Percentiles rank a stretch among this genome's conserved stretches.
These are phyloP conservation scores for Threskiornis aethiopicus DNA, from an alignment of 2,797 vertebrate genomes.

Conservation along the genomic window DNA sequence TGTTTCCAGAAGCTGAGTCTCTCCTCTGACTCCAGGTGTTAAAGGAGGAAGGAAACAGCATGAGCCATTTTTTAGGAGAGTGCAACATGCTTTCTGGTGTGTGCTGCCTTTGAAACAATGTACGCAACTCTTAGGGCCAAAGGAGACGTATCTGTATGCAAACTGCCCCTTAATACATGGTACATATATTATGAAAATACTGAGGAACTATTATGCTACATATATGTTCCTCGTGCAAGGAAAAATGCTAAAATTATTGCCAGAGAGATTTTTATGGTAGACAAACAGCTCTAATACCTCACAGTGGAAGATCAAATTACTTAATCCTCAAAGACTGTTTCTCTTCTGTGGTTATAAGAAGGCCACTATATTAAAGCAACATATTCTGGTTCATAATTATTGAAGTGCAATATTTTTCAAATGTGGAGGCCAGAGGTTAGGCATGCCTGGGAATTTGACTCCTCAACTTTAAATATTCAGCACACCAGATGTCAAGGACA, in stretches of 20 bases:
- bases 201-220: not conserved
- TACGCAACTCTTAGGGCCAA: not conserved
- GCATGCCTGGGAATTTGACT: not conserved
- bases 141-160: not conserved
- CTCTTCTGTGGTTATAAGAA: not conserved
- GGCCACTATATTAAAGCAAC: not conserved
- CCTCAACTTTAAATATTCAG: not conserved
- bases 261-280: not conserved
- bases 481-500: not conserved
- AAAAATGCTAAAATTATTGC: not conserved
- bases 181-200: not conserved
- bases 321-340: not conserved
- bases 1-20: not conserved
- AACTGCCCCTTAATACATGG: not conserved
- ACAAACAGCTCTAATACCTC: not conserved
- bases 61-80: not conserved
- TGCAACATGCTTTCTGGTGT: not conserved
- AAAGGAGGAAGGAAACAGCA: not conserved
- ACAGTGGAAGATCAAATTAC: not conserved
- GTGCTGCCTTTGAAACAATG: not conserved
- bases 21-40: not conserved
- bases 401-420: not conserved
- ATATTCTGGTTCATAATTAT: conserved; percentile 2
- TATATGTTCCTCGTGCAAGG: not conserved
- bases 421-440: not conserved